These are phyloP conservation scores for Callithrix jacchus DNA, from an alignment of 2,113 vertebrate genomes.

Conservation along the genomic window DNA sequence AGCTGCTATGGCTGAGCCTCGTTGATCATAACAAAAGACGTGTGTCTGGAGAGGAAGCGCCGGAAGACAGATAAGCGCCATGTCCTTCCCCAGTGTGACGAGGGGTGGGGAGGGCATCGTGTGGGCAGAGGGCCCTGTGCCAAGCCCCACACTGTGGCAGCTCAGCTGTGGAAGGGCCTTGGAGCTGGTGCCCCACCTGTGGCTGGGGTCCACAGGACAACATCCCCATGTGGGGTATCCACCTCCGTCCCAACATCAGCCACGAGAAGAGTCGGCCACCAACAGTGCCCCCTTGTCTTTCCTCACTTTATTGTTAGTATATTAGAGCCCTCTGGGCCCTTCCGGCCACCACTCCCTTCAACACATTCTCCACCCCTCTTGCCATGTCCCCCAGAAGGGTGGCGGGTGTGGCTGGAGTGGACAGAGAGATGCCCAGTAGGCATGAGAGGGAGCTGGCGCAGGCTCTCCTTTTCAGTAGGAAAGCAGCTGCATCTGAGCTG, in stretches of 20 bases:
- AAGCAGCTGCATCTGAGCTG: not conserved
- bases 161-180: not conserved
- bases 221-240: accelerated
- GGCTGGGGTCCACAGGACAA: too few species aligned
- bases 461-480: not conserved
- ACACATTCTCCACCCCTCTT: not conserved
- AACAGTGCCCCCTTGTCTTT: accelerated
- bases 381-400: accelerated
- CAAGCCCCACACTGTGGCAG: too few species aligned
- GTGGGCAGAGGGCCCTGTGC: not conserved
- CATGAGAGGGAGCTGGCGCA: not conserved
- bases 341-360: accelerated
- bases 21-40: not conserved
- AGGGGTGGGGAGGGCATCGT: not conserved
- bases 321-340: accelerated
- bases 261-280: accelerated
- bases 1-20: not conserved
- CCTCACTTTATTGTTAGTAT: accelerated
- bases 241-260: accelerated
- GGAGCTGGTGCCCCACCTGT: not conserved
- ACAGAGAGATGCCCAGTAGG: not conserved
- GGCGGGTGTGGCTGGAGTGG: accelerated
- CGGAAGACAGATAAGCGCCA: too few species aligned
- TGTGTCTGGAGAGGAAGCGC: not conserved
- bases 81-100: not conserved